Base-by-base conservation (phyloP, 2,113 vertebrate genomes). In the Origma solitaria region DNA sequence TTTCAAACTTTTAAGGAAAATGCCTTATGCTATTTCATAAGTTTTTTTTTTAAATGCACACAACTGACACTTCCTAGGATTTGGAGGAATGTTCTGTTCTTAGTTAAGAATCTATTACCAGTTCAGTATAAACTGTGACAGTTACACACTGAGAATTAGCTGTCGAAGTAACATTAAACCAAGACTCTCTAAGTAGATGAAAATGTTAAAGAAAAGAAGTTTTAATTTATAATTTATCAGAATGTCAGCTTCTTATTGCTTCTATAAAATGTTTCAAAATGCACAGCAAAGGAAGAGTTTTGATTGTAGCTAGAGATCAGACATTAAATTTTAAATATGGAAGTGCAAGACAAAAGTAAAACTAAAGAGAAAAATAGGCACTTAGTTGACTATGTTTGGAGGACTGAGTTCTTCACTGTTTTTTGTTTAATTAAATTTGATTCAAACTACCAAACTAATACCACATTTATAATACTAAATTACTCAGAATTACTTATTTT, bases 201-300 rank as follows among this genome's bases (percentile, higher is more conserved):
- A 65, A 66, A 68, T 21, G 53, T 31, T 61, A 13, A 83, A 17
- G 37, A 70, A 87, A 88, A 95, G 77, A 56, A 0, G 15, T 71
- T 93, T 82, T 84, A 38, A 94, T 95, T 95, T 90, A 95, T 96
- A 92, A 93, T 90, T 90, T 75, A 96, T 90, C 61, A 88, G 68
- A 90, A 90, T 0, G 33, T 73, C 84, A 85, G 22, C 71, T 82
- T 79, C 15, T 94, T 68, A 66, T 31, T 73, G 22, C 92, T 84
- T 68, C 83, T 61, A 53, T 86, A 78, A 93, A 90, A 69, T 33
- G 31, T 37, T 83, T 94, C 70, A 88, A 91, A 93, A 77, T 38
- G 58, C 64, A 88, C 33, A 96, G 85, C 54, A 93, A 93, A 95
- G 44, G 62, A 87, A 91, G 22, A 54, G 19, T 56, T 90, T 89